Conservation (phyloP, 2,113 vertebrate genomes). For the Camelus dromedarius region DNA sequence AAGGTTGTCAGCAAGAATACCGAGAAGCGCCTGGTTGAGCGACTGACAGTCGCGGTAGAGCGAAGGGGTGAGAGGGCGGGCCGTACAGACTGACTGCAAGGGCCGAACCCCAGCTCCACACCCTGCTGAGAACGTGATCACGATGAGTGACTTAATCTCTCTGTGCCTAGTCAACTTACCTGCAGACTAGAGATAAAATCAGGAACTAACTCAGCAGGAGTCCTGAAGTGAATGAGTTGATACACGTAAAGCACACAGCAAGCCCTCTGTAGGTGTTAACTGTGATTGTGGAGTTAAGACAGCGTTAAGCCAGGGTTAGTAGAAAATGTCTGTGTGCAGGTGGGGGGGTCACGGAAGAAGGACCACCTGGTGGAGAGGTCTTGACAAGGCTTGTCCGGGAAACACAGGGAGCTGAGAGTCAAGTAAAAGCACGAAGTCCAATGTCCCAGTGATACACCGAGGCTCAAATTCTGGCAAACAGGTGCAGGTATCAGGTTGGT, state of each 20-base stretch:
- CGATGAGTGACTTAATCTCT: not conserved
- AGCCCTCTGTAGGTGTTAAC: not conserved
- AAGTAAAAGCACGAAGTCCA: not conserved
- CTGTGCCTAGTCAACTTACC: not conserved
- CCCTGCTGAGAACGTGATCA: not conserved
- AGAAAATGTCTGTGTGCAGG: not conserved
- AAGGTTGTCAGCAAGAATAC: not conserved
- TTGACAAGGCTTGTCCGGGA: not conserved
- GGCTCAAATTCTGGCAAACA: not conserved
- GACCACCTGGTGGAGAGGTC: not conserved
- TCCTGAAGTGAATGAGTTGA: not conserved
- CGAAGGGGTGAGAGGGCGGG: not conserved
- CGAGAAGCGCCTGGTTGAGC: not conserved
- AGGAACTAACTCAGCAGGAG: not conserved
- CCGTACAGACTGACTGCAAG: not conserved
- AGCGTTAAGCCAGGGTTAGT: not conserved
- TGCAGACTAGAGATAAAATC: not conserved
- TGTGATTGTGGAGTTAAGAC: not conserved
- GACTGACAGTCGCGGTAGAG: not conserved
- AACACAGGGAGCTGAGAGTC: not conserved
- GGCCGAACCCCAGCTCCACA: not conserved
- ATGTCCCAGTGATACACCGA: not conserved
- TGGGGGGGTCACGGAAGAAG: not conserved
- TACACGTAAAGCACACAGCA: not conserved
- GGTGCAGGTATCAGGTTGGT: not conserved